These are phyloP conservation scores for Folsomia manolachei DNA, from an alignment of 2,888 invertebrate species.

Conservation along the genomic window DNA sequence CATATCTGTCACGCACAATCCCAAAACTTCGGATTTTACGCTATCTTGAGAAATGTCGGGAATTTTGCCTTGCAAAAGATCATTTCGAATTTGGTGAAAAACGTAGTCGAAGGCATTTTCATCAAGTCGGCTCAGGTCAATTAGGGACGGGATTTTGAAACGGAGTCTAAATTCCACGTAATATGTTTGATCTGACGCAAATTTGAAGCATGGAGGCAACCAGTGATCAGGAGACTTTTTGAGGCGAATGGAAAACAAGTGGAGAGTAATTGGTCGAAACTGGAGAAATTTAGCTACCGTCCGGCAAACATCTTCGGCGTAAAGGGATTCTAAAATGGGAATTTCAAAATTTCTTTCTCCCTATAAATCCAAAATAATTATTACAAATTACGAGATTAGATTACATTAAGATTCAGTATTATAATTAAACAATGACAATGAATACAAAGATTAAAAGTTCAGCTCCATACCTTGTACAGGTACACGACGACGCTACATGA, in stretches of 20 bases:
- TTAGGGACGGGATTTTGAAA: conserved; percentile 68
- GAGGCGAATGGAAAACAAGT: conserved; percentile 73
- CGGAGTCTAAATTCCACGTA: conserved; percentile 70
- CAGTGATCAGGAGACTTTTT: conserved; percentile 60
- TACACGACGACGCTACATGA: conserved; percentile 39
- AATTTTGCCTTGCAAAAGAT: conserved; percentile 75
- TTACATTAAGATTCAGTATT: no score
- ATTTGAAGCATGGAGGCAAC: conserved; percentile 64
- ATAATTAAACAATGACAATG: no score
- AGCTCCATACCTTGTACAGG: no score
- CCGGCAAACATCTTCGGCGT: conserved; percentile 68
- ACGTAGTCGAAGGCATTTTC: conserved; percentile 76
- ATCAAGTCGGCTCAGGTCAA: conserved; percentile 67
- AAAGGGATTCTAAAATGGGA: conserved; percentile 52
- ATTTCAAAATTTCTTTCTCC: conserved; percentile 45
- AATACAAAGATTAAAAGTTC: no score
- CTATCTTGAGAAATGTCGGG: conserved; percentile 75
- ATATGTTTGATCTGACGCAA: conserved; percentile 61
- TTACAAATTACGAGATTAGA: no score
- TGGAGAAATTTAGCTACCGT: conserved; percentile 67
- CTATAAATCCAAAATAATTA: no score
- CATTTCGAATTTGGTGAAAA: conserved; percentile 78
- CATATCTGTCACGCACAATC: conserved; percentile 84
- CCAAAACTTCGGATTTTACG: conserved; percentile 72
- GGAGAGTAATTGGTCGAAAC: conserved; percentile 72